These are phyloP conservation scores for Wiebesia pumilae DNA, from an alignment of 1,140 invertebrate species.

Conservation along the genomic window DNA sequence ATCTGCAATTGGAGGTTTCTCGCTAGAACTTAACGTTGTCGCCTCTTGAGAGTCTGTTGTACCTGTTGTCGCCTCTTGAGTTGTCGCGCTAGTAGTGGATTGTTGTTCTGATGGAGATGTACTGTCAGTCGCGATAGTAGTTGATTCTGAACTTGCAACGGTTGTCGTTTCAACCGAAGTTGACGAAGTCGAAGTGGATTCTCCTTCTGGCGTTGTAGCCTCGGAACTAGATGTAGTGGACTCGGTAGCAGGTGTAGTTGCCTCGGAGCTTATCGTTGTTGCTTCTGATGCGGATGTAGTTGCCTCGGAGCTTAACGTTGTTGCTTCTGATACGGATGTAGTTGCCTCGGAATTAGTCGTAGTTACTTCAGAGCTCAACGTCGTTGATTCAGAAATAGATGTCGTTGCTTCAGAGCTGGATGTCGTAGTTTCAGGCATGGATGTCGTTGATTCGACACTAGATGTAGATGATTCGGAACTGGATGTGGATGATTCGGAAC, in stretches of 20 bases:
- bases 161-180: constrained; percentile 16
- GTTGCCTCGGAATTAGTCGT: constrained; percentile 51
- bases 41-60: constrained; percentile 25
- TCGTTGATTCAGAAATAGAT: constrained; percentile 25
- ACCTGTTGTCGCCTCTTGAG: constrained; percentile 21
- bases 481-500: constrained; percentile 15
- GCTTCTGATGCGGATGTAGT: constrained; percentile 52
- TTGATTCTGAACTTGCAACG: not conserved
- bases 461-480: constrained; percentile 41
- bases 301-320: constrained; percentile 57
- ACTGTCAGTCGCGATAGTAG: constrained; percentile 38
- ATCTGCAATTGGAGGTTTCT: constrained; percentile 30
- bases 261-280: constrained; percentile 39
- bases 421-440: not conserved
- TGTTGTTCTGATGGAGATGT: constrained; percentile 24
- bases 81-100: constrained; percentile 47
- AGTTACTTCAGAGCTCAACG: constrained; percentile 27
- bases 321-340: constrained; percentile 38
- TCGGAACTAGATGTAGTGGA: not conserved
- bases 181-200: constrained; percentile 36
- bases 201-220: constrained; percentile 46
- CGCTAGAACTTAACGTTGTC: constrained; percentile 40
- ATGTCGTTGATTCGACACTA: constrained; percentile 52
- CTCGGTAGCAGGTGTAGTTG: constrained; percentile 47
- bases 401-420: not conserved